A percentile compares a stretch with the other conserved stretches of the same genome.
Evolutionary conservation across 2,888 invertebrate genomes (phyloP).

Genomic region (Drosophila mercatorum): DNA sequence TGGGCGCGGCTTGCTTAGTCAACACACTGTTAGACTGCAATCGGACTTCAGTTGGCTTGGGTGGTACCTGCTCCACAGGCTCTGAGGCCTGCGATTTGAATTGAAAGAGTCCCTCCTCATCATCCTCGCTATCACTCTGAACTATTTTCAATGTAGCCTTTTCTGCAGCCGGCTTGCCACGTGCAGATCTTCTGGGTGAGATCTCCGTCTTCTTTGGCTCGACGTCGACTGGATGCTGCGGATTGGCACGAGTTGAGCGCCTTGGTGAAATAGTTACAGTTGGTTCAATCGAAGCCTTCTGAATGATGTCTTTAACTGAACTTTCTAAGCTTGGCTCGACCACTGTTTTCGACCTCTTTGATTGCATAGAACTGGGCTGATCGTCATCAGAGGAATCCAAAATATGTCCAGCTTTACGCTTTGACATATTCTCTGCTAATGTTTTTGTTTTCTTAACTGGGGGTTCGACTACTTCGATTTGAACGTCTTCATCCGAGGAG

Average conservation of each 20-base stretch:
- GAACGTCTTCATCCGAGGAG: conserved; percentile 53
- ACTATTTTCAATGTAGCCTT: conserved; percentile 10
- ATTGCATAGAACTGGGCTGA: neutral
- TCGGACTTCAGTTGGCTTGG: neutral
- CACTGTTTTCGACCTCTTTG: conserved; percentile 20
- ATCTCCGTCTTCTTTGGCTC: neutral
- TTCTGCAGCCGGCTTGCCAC: conserved; percentile 4
- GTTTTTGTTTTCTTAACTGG: neutral
- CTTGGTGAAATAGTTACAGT: neutral
- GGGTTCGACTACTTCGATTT: neutral
- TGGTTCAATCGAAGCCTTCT: neutral
- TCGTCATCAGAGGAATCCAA: conserved; percentile 49
- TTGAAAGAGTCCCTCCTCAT: conserved; percentile 43
- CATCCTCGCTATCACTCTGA: conserved; percentile 26
- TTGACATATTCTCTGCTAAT: neutral
- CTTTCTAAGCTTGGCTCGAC: neutral
- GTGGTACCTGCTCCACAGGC: neutral
- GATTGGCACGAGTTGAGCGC: conserved; percentile 46
- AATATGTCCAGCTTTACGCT: conserved; percentile 18
- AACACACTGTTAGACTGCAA: conserved; percentile 6
- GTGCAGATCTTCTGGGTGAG: conserved; percentile 14
- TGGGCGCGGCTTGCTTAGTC: conserved; percentile 10
- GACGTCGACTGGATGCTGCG: neutral
- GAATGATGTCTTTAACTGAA: neutral
- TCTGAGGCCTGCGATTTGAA: conserved; percentile 32